Conservation (phyloP, 2,888 invertebrate genomes). For the Pediacus dermestoides region DNA sequence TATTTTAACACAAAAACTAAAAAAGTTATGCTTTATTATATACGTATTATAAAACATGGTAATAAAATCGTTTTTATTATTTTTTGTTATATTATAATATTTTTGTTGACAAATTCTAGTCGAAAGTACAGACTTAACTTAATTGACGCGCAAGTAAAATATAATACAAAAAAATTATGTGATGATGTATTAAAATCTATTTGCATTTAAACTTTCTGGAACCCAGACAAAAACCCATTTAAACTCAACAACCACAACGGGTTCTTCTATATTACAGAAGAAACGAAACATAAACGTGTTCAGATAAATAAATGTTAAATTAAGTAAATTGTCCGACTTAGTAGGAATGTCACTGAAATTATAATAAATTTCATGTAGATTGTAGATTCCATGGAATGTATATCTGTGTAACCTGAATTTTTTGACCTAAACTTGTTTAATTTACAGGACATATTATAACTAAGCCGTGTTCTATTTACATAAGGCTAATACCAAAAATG, state of each 20-base stretch:
- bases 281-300: too few species aligned
- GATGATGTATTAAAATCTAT: slow-evolving; percentile 17
- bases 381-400: too few species aligned
- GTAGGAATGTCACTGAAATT: slow-evolving; percentile 26
- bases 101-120: slow-evolving; percentile 25
- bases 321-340: slow-evolving; percentile 32
- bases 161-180: background rate
- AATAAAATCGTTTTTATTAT: background rate
- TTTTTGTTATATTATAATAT: slow-evolving; percentile 10
- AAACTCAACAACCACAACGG: too few species aligned
- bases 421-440: slow-evolving; percentile 13
- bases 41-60: too few species aligned
- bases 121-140: slow-evolving; percentile 18
- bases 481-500: too few species aligned
- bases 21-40: too few species aligned
- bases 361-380: slow-evolving; percentile 27
- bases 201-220: too few species aligned
- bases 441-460: too few species aligned
- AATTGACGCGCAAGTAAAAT: background rate
- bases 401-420: slow-evolving; percentile 16
- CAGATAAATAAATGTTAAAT: slow-evolving; percentile 29
- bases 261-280: too few species aligned
- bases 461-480: too few species aligned
- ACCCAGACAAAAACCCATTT: too few species aligned
- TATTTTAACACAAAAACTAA: too few species aligned